Percentiles rank a stretch among this genome's conserved stretches.
Conservation (phyloP, 2,888 invertebrate species). For the Blastobasis lacticolella region DNA sequence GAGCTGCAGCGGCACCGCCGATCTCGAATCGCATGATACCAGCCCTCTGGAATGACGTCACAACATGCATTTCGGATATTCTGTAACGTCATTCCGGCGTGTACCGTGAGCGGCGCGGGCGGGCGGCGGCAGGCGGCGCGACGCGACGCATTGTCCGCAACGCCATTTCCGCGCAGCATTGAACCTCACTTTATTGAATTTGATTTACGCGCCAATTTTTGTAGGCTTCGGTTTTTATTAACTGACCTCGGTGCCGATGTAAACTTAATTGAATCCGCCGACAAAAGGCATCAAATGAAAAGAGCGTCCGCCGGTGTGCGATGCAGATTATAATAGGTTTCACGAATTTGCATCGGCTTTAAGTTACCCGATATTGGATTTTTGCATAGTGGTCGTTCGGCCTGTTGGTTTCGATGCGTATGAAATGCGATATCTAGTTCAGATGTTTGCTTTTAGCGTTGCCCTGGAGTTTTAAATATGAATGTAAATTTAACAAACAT, state of each 20-base stretch:
- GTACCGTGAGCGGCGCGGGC: too few species aligned
- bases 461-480: too few species aligned
- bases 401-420: not conserved
- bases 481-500: too few species aligned
- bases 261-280: conserved; percentile 72
- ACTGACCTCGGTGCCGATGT: conserved; percentile 72
- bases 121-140: too few species aligned
- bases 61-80: too few species aligned
- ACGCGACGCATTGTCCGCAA: not conserved
- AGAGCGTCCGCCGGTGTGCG: conserved; percentile 70
- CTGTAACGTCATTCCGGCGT: too few species aligned
- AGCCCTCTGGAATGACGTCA: too few species aligned
- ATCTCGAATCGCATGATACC: too few species aligned
- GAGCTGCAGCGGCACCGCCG: too few species aligned
- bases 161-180: not conserved
- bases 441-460: too few species aligned
- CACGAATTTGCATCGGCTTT: conserved; percentile 66
- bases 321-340: conserved; percentile 72
- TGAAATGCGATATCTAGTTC: too few species aligned
- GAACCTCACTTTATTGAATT: conserved; percentile 61
- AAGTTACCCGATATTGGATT: conserved; percentile 62
- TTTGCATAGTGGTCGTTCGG: conserved; percentile 44
- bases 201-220: conserved; percentile 72
- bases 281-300: conserved; percentile 71
- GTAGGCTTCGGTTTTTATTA: conserved; percentile 71